These are phyloP conservation scores for Drosophila micromelanica DNA, from an alignment of 1,140 invertebrate genomes.

Conservation along the genomic window DNA sequence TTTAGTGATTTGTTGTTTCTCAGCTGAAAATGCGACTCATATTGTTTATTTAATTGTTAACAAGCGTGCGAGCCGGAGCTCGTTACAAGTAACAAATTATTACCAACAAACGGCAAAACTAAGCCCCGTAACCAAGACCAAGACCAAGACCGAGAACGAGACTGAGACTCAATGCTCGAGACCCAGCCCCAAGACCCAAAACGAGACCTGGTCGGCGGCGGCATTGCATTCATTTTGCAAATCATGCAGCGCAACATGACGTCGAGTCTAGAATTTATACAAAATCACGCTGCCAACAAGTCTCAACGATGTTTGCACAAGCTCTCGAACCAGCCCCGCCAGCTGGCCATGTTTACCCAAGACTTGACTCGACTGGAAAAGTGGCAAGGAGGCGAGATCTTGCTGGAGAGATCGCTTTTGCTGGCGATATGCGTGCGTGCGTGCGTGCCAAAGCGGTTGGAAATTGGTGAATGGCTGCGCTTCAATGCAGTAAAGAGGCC, in stretches of 20 bases:
- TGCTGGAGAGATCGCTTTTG: constrained; percentile 10
- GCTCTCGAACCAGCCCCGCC: constrained; percentile 43
- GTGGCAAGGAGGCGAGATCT: constrained; percentile 1
- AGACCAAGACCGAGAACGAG: neutral
- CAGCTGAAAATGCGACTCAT: constrained; percentile 69
- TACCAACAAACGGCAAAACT: constrained; percentile 46
- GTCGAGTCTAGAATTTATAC: constrained; percentile 65
- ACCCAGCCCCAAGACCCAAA: neutral
- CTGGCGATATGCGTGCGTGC: constrained; percentile 26
- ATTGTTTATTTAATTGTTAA: constrained; percentile 83
- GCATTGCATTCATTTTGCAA: constrained; percentile 56
- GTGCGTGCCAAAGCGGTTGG: constrained; percentile 39
- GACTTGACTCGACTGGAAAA: constrained; percentile 63
- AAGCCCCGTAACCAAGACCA: constrained; percentile 5
- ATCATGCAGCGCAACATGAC: constrained; percentile 46
- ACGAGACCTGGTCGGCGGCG: neutral
- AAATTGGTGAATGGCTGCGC: constrained; percentile 78
- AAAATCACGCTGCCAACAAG: constrained; percentile 79
- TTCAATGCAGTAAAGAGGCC: constrained; percentile 76
- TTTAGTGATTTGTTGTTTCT: constrained; percentile 77
- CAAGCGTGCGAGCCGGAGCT: constrained; percentile 68
- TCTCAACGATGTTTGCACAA: constrained; percentile 78
- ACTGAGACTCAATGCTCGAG: neutral
- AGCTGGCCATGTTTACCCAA: constrained; percentile 68
- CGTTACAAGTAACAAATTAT: constrained; percentile 80